Base-by-base conservation (phyloP, 2,797 vertebrate genomes). In the Siniperca scherzeri region DNA sequence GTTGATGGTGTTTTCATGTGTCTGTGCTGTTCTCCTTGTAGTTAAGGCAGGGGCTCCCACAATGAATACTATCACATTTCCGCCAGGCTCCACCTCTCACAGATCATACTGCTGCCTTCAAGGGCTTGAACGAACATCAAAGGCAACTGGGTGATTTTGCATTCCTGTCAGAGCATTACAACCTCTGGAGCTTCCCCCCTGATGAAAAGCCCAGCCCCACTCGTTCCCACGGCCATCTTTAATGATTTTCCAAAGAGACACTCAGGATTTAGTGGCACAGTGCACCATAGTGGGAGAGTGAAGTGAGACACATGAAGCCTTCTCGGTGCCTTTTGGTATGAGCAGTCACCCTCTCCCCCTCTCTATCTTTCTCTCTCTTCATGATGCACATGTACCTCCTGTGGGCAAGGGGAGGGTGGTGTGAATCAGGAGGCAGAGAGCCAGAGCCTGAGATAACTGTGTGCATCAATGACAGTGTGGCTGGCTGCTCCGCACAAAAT, bases 61-160 rank as follows among this genome's bases (percentile, higher is more conserved):
- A 85, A 77, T 86, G 83, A 93, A 93, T 82, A 85, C 91, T 88
- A 94, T 93, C 92, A 82, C 87, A 91, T 91, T 94, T 94, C 86
- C 82, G 14, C 83, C 92, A 93, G 92, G 78, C 93, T 91, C 89
- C 89, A 85, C 90, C 92, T 92, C 89, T 85, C 71, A 74, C 83
- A 85, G 91, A 93, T 92, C 91, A 93, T 66, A 78, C 77, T 74
- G 89, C 88, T 87, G 89, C 93, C 93, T 94, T 92, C 88, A 91
- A 93, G 93, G 89, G 85, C 90, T 92, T 90, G 84, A 91, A 86
- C 71, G 66, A 88, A 94, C 93, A 95, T 96, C 92, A 95, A 95
- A 96, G 90, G 90, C 66, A 78, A 61, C 85, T 73, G 79, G 88
- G 92, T 78, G 89, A 93, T 93, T 93, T 85, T 81, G 89, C 92